These are phyloP conservation scores for Catharus fuscescens DNA, from an alignment of 2,113 vertebrate species.

Conservation along the genomic window DNA sequence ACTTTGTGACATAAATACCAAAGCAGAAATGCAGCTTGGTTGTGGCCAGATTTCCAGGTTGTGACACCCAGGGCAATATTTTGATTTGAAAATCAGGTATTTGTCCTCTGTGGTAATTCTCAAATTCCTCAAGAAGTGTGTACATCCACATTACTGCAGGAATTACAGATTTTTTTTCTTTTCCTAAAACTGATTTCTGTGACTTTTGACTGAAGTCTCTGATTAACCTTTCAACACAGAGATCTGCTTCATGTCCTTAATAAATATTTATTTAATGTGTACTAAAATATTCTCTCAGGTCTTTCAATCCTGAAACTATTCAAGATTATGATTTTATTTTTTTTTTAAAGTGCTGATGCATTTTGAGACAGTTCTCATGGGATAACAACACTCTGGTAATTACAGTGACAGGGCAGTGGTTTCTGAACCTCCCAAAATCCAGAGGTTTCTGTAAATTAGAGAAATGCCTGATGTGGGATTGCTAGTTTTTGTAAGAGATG, in stretches of 20 bases:
- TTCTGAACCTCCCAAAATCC: not conserved
- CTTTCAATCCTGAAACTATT: not conserved
- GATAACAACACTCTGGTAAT: not conserved
- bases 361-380: not conserved
- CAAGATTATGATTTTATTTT: not conserved
- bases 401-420: not conserved
- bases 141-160: not conserved
- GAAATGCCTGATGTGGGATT: not conserved
- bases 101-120: not conserved
- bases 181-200: fast-evolving
- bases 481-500: not conserved
- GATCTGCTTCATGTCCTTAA: not conserved
- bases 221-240: not conserved
- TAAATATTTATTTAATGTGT: not conserved
- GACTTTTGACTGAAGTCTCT: not conserved
- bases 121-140: not conserved
- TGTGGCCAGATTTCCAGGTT: not conserved
- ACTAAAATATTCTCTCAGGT: not conserved
- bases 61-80: not conserved
- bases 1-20: fast-evolving
- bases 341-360: not conserved
- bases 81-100: not conserved
- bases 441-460: not conserved
- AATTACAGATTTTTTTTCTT: not conserved
- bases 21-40: not conserved